Evolutionary conservation across 2,113 vertebrate genomes (phyloP).

Genomic region (Rhabdomys dilectus): DNA sequence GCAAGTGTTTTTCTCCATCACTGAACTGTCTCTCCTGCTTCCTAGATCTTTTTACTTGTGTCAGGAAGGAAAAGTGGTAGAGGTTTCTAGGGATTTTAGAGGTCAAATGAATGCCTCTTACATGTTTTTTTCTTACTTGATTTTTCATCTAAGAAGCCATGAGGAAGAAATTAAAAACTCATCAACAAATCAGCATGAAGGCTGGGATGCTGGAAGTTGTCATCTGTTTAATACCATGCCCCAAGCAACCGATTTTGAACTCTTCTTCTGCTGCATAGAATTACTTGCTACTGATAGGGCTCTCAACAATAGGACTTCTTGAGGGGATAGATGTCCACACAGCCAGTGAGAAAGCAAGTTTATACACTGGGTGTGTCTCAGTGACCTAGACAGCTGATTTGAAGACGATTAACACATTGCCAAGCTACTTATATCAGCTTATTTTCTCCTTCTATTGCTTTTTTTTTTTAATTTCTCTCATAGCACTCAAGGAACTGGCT

Average conservation of each 20-base stretch:
- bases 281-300: conserved; percentile 48
- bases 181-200: conserved; percentile 80
- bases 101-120: conserved; percentile 36
- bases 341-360: conserved; percentile 30
- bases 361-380: neutral
- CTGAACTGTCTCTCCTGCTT: neutral
- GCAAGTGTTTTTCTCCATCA: neutral
- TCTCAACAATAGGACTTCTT: conserved; percentile 56
- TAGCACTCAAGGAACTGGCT: neutral
- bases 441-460: neutral
- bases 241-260: conserved; percentile 60
- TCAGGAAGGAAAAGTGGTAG: neutral
- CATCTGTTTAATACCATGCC: conserved; percentile 78
- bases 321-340: conserved; percentile 65
- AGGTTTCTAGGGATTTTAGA: conserved; percentile 62
- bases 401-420: neutral
- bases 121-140: conserved; percentile 56
- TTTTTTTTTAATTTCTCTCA: neutral
- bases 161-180: conserved; percentile 83
- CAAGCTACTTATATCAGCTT: neutral
- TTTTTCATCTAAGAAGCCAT: conserved; percentile 68
- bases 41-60: neutral
- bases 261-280: conserved; percentile 62
- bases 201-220: conserved; percentile 64
- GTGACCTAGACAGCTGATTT: neutral